Percentiles rank a stretch among this genome's conserved stretches.
Evolutionary conservation across 2,113 vertebrate genomes (phyloP).

Genomic region (Brachypodius melanocephalos): DNA sequence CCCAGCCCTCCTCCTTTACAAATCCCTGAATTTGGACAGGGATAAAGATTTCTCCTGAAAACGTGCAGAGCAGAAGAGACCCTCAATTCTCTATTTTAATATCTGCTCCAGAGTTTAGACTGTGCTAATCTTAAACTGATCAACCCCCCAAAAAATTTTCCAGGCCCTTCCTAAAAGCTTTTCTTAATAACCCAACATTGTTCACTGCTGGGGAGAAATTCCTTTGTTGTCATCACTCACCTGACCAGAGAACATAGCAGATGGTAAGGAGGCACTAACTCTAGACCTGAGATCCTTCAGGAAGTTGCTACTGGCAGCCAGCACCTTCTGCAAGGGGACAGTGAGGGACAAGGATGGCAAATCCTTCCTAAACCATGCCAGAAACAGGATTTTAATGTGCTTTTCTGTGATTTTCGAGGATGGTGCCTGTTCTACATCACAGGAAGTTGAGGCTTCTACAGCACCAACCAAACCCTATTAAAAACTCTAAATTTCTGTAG

Average conservation of each 20-base stretch:
- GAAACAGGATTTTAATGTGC: background rate
- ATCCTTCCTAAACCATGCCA: background rate
- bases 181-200: background rate
- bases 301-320: background rate
- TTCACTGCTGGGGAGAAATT: background rate
- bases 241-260: background rate
- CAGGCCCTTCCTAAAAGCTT: background rate
- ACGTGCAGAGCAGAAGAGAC: background rate
- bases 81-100: background rate
- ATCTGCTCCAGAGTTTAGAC: background rate
- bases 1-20: background rate
- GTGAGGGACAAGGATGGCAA: background rate
- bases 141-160: accelerated
- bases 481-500: background rate
- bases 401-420: background rate
- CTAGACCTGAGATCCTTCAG: slow-evolving; percentile 29
- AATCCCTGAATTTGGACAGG: background rate
- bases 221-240: background rate
- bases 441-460: background rate
- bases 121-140: background rate
- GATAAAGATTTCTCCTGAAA: background rate
- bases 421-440: background rate
- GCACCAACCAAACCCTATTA: background rate
- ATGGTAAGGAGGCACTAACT: background rate
- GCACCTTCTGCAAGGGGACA: background rate